These are phyloP conservation scores for Masnerella sp. DNA, from an alignment of 2,888 invertebrate genomes.

Conservation along the genomic window DNA sequence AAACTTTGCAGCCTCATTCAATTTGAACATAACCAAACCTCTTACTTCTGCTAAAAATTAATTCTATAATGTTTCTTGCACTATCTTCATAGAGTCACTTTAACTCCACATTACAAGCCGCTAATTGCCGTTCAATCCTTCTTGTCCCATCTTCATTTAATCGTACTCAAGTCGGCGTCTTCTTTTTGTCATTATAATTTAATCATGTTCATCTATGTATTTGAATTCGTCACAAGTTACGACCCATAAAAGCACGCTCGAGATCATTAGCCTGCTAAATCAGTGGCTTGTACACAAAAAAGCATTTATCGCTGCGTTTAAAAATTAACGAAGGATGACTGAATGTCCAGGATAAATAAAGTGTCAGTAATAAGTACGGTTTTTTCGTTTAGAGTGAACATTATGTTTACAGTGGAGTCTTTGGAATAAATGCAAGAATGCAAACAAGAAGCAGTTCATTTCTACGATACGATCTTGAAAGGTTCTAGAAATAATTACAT, in stretches of 20 bases:
- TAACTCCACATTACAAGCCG: no score
- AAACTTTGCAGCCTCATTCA: no score
- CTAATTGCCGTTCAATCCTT: neutral
- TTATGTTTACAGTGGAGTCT: no score
- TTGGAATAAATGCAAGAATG: no score
- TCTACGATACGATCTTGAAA: no score
- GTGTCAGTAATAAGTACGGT: constrained; percentile 25
- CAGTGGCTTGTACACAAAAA: neutral
- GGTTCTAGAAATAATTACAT: no score
- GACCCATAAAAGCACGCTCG: neutral
- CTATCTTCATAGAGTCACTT: no score
- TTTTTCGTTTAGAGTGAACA: constrained; percentile 21
- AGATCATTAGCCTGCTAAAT: constrained; percentile 1
- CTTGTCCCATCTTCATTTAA: neutral
- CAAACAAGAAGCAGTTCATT: no score
- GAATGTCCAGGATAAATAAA: constrained; percentile 29
- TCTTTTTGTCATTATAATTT: neutral
- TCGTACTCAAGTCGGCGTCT: constrained; percentile 1
- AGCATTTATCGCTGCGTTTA: constrained; percentile 23
- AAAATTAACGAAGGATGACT: constrained; percentile 27
- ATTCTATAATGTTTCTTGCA: no score
- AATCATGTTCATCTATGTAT: constrained; percentile 4
- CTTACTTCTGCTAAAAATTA: no score
- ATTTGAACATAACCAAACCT: no score
- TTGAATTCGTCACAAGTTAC: neutral